Base-by-base conservation (phyloP, 2,797 vertebrate genomes). In the Sciurus carolinensis region DNA sequence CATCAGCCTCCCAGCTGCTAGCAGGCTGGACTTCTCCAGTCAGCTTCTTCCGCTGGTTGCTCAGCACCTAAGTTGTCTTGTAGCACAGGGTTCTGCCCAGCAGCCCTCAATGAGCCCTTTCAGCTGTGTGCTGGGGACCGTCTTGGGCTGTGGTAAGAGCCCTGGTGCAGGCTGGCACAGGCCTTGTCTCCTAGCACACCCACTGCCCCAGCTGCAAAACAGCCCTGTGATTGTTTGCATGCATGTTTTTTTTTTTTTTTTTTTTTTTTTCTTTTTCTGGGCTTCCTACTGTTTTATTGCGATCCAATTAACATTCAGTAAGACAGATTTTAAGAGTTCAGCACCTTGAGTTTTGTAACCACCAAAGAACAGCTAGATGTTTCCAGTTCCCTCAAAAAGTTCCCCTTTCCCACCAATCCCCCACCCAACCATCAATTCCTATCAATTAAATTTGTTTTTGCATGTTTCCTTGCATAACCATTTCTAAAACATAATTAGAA, bases 111-210 rank as follows among this genome's bases (percentile, higher is more conserved):
- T 90, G 84, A 90, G 42, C 0, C 1, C 82, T 91, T 94, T 95
- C 50, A 79, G 28, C 11, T 17, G 85, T 80, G 71, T 14, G 44
- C 91, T 26, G 36, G 67, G 85, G 88, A 59, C 87, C 4, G 4
- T 54, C 86, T 62, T 71, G 86, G 91, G 82, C 75, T 67, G 10
- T 2, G 77, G 73, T 71, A 50, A 75, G 59, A 72, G 67, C 71
- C 73, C 76, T 85, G 86, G 96, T 76, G 94, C 54, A 0, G 88
- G 94, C 94, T 97, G 97, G 96, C 97, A 94, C 96, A 79, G 54
- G 44, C 57, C 86, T 76, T 64, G 24, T 64, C 82, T 90, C 54
- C n/a, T 17, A 28, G 75, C 71, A 52, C 20, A 20, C 59, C 26
- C 20, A 15, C 83, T 57, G 87, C 91, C 62, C 52, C 50, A 11